phyloP scores from a whole-genome alignment of 2,888 invertebrate genomes.

The Ophion ventricosus region DNA sequence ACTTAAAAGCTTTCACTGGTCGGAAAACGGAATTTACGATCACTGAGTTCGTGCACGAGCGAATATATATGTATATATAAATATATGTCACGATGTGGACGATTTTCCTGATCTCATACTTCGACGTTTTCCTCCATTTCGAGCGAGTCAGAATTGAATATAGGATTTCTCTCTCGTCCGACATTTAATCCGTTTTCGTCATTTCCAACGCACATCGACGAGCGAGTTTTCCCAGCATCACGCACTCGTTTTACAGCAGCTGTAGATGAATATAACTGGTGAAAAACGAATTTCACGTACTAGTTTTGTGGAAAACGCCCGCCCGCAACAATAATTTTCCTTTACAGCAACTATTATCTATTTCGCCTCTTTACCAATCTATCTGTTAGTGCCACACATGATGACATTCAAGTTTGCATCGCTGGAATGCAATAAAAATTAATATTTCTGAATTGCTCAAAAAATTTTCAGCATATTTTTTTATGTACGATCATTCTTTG shows the following conservation, averaged over 20 bases:
- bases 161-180: not conserved
- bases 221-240: not conserved
- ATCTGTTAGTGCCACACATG: not conserved
- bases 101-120: not conserved
- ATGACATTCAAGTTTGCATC: too few species aligned
- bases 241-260: not conserved
- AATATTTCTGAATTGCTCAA: too few species aligned
- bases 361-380: not conserved
- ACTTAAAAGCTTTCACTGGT: not conserved
- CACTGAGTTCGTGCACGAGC: not conserved
- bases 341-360: not conserved
- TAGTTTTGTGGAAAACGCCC: not conserved
- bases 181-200: not conserved
- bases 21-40: not conserved
- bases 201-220: not conserved
- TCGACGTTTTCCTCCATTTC: not conserved
- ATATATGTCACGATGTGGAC: not conserved
- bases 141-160: not conserved
- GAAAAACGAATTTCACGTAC: not conserved
- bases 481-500: not conserved
- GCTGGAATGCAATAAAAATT: not conserved
- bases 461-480: too few species aligned
- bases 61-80: not conserved
- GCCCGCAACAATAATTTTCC: not conserved
- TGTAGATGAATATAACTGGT: not conserved